Percentiles rank a stretch among this genome's conserved stretches.
Evolutionary conservation across 1,140 invertebrate species (phyloP).

Genomic region (Lepidurus arcticus): DNA sequence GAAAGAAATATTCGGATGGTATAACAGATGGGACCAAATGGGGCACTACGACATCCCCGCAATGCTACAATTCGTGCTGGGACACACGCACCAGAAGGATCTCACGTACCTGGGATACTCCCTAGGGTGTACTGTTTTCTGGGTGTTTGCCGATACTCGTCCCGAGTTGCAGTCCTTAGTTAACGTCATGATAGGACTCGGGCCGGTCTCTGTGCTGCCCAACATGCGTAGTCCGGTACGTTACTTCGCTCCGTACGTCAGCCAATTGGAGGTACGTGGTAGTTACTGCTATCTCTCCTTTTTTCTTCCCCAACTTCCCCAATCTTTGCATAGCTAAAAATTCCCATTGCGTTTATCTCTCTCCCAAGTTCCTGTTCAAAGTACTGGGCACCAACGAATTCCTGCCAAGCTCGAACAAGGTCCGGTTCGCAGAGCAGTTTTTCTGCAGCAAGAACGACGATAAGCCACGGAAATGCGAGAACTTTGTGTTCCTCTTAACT

Average conservation of each 20-base stretch:
- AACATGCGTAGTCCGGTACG: slow-evolving; percentile 19
- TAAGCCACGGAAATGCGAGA: slow-evolving; percentile 56
- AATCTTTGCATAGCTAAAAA: background rate
- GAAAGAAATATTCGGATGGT: slow-evolving; percentile 30
- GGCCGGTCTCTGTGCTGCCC: background rate
- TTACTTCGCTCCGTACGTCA: slow-evolving; percentile 27
- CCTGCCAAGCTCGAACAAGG: slow-evolving; percentile 2
- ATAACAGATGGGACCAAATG: slow-evolving; percentile 57
- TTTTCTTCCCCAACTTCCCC: background rate
- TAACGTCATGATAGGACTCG: slow-evolving; percentile 23
- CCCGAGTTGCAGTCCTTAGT: background rate
- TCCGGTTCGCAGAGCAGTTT: background rate
- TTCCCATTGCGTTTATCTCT: background rate
- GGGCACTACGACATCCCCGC: slow-evolving; percentile 61
- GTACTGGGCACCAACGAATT: slow-evolving; percentile 29
- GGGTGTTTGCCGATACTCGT: background rate
- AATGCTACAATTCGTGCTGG: slow-evolving; percentile 58
- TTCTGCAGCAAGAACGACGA: slow-evolving; percentile 25
- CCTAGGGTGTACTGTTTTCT: slow-evolving; percentile 27
- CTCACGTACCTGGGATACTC: slow-evolving; percentile 50
- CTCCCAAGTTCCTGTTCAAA: slow-evolving; percentile 28
- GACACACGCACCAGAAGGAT: slow-evolving; percentile 48
- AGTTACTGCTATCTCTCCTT: background rate
- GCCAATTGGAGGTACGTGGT: background rate
- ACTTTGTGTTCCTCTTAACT: slow-evolving; percentile 57